phyloP scores from a whole-genome alignment of 2,113 vertebrate genomes.

The Morone chrysops region DNA sequence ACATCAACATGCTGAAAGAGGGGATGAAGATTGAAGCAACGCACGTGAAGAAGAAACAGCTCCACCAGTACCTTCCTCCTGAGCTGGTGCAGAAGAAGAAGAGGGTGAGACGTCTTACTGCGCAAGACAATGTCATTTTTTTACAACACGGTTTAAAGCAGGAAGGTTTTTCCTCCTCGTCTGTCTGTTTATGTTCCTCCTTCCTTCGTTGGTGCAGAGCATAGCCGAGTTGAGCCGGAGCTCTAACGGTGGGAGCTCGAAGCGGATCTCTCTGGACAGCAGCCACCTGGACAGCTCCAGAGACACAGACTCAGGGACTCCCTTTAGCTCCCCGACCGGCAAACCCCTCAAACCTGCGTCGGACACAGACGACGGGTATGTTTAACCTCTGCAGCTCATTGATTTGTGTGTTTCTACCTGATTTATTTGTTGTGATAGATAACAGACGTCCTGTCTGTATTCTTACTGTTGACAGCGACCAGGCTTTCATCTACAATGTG shows the following conservation, averaged over 20 bases:
- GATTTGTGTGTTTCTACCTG: too few species aligned
- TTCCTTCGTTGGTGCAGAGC: conserved; percentile 78
- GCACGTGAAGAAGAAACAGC: conserved; percentile 95
- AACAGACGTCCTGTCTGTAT: too few species aligned
- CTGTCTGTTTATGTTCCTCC: background rate
- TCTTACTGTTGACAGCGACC: background rate
- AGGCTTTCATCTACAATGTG: background rate
- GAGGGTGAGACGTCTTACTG: conserved; percentile 83
- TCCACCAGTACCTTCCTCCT: conserved; percentile 93
- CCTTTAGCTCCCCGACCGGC: conserved; percentile 83
- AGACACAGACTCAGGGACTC: conserved; percentile 87
- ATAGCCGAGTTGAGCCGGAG: conserved; percentile 87
- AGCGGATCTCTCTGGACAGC: conserved; percentile 88
- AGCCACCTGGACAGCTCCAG: conserved; percentile 89
- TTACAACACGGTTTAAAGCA: too few species aligned
- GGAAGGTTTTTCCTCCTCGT: background rate
- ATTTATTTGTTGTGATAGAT: background rate
- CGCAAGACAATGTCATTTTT: background rate
- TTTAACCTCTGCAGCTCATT: background rate
- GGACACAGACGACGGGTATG: conserved; percentile 86
- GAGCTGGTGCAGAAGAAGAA: conserved; percentile 94
- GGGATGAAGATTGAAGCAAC: conserved; percentile 98
- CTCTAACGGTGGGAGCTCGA: conserved; percentile 85
- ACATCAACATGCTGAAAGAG: conserved; percentile 95
- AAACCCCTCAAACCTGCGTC: conserved; percentile 82